phyloP scores from a whole-genome alignment of 1,140 invertebrate species.

The Drosophila jambulina region DNA sequence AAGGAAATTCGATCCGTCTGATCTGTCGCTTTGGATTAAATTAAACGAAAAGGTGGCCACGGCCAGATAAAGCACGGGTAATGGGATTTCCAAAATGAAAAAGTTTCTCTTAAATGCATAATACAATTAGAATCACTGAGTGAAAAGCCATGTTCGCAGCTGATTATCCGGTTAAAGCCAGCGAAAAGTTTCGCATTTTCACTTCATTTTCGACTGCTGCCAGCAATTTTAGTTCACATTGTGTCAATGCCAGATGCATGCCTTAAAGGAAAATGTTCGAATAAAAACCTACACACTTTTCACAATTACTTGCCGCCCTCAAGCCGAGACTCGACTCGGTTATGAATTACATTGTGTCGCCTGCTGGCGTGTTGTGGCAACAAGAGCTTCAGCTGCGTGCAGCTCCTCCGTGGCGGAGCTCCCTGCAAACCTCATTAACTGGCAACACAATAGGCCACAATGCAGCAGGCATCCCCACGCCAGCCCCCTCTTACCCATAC shows the following conservation, averaged over 20 bases:
- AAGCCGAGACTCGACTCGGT: conserved; percentile 16
- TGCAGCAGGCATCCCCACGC: neutral
- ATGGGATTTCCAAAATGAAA: conserved; percentile 16
- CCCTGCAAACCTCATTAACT: conserved; percentile 36
- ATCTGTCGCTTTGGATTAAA: conserved; percentile 37
- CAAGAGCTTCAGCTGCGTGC: conserved; percentile 20
- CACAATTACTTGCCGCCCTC: conserved; percentile 18
- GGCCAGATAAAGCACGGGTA: conserved; percentile 12
- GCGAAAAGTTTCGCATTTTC: conserved; percentile 21
- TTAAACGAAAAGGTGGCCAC: conserved; percentile 31
- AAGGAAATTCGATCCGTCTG: conserved; percentile 27
- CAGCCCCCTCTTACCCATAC: neutral
- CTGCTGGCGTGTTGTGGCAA: conserved; percentile 35
- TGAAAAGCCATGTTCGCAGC: conserved; percentile 54
- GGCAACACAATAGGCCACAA: conserved; percentile 42
- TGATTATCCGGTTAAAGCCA: conserved; percentile 44
- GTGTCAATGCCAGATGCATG: neutral
- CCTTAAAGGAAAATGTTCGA: neutral
- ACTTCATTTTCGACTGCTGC: conserved; percentile 13
- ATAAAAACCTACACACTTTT: conserved; percentile 17
- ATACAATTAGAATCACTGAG: conserved; percentile 39
- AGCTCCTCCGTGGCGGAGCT: neutral
- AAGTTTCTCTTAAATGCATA: conserved; percentile 49
- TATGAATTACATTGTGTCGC: conserved; percentile 37
- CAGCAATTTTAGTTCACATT: neutral